Conservation (phyloP, 2,113 vertebrate genomes). For the Clarias gariepinus region DNA sequence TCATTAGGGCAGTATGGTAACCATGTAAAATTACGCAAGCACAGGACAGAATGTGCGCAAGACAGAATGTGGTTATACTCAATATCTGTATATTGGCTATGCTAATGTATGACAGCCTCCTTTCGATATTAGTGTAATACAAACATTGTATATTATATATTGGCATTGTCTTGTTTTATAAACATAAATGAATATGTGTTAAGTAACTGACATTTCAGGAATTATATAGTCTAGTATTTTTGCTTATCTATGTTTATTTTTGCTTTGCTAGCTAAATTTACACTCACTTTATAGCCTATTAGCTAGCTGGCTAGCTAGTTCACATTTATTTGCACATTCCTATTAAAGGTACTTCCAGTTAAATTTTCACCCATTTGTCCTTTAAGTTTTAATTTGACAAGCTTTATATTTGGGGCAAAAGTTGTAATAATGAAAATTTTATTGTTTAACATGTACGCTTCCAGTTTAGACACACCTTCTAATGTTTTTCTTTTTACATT, state of each 20-base stretch:
- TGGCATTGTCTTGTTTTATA: neutral
- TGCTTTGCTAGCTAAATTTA: neutral
- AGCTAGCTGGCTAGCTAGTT: neutral
- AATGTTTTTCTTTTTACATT: too few relatives aligned
- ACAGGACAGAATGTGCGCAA: too few relatives aligned
- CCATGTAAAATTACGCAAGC: neutral
- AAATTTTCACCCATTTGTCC: neutral
- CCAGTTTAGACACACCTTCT: too few relatives aligned
- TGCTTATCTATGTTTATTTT: neutral
- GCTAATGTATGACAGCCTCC: neutral
- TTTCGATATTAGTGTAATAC: neutral
- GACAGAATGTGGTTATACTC: neutral
- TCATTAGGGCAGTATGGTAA: neutral
- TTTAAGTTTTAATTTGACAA: neutral
- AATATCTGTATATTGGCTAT: neutral
- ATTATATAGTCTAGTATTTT: neutral
- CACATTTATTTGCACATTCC: neutral
- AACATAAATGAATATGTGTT: neutral
- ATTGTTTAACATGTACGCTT: neutral
- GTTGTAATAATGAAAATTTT: neutral
- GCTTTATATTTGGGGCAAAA: neutral
- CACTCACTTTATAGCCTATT: neutral
- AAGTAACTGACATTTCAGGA: neutral
- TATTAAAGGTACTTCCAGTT: neutral
- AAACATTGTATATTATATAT: neutral